These are phyloP conservation scores for Rhinoderma darwinii DNA, from an alignment of 2,113 vertebrate genomes.

Conservation along the genomic window DNA sequence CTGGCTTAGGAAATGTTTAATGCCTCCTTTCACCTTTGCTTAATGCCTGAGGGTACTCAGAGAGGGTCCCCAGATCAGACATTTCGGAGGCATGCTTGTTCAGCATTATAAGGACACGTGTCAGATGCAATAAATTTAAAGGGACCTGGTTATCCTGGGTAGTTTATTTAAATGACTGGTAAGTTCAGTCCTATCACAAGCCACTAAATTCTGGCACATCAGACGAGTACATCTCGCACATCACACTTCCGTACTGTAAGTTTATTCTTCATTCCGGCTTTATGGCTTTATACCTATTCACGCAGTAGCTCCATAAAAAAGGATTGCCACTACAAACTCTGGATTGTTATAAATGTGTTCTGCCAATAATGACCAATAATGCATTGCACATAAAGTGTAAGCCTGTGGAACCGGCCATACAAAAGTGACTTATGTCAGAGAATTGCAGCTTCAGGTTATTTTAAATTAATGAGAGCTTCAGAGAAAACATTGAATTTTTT, in stretches of 20 bases:
- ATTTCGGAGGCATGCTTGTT: neutral
- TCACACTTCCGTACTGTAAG: too few species aligned
- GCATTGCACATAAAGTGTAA: slow-evolving; percentile 46
- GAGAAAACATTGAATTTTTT: slow-evolving; percentile 38
- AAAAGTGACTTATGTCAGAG: slow-evolving; percentile 54
- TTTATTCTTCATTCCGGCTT: neutral
- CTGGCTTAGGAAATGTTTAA: neutral
- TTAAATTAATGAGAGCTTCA: slow-evolving; percentile 57
- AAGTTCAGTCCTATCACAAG: neutral
- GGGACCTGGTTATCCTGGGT: neutral
- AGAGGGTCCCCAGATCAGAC: neutral
- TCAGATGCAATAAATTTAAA: neutral
- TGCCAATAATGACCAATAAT: slow-evolving; percentile 49
- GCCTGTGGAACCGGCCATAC: slow-evolving; percentile 27
- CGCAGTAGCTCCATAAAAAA: slow-evolving; percentile 31
- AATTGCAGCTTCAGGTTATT: slow-evolving; percentile 57
- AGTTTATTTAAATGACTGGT: neutral
- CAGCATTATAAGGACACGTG: neutral
- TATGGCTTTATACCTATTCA: neutral
- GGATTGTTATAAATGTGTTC: slow-evolving; percentile 50
- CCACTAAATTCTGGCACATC: neutral
- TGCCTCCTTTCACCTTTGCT: too few species aligned
- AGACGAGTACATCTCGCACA: too few species aligned
- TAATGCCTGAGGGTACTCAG: neutral
- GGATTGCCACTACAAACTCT: slow-evolving; percentile 31